These are phyloP conservation scores for Drosophila meridionalis DNA, from an alignment of 2,888 invertebrate species.

Conservation along the genomic window DNA sequence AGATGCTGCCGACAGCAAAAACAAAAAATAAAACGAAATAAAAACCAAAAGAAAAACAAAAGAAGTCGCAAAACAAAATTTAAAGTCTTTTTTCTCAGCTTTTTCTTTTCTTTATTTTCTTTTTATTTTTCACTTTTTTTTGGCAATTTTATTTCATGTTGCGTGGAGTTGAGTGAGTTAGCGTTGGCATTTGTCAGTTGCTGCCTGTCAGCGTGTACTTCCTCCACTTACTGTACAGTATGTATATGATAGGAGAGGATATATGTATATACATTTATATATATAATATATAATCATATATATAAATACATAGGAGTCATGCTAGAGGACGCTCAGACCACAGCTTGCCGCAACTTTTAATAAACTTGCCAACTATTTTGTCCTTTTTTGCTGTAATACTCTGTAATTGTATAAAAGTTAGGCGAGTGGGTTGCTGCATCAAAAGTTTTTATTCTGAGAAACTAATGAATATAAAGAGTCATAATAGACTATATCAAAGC, in stretches of 20 bases:
- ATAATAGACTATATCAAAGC: background rate
- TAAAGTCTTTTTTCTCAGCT: slow-evolving; percentile 42
- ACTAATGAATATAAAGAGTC: background rate
- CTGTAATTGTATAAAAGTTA: background rate
- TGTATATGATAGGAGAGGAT: background rate
- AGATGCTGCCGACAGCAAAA: slow-evolving; percentile 52
- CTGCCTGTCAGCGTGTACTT: slow-evolving; percentile 68
- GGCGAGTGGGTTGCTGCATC: no score
- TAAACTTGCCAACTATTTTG: slow-evolving; percentile 67
- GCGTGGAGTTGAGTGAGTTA: slow-evolving; percentile 74
- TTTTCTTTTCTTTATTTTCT: slow-evolving; percentile 4
- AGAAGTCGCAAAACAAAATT: slow-evolving; percentile 50
- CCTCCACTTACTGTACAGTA: slow-evolving; percentile 35
- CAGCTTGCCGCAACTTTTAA: slow-evolving; percentile 71
- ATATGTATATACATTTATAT: background rate
- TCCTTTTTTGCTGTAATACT: slow-evolving; percentile 18
- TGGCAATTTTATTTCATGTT: slow-evolving; percentile 59
- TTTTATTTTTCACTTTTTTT: slow-evolving; percentile 10
- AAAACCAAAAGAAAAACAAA: slow-evolving; percentile 34
- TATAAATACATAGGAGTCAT: slow-evolving; percentile 22
- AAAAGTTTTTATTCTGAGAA: background rate
- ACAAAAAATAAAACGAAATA: slow-evolving; percentile 4
- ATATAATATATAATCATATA: background rate
- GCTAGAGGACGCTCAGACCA: slow-evolving; percentile 46
- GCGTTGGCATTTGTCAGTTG: slow-evolving; percentile 79